phyloP scores from a whole-genome alignment of 2,113 vertebrate species.

The Callopanchax toddi region DNA sequence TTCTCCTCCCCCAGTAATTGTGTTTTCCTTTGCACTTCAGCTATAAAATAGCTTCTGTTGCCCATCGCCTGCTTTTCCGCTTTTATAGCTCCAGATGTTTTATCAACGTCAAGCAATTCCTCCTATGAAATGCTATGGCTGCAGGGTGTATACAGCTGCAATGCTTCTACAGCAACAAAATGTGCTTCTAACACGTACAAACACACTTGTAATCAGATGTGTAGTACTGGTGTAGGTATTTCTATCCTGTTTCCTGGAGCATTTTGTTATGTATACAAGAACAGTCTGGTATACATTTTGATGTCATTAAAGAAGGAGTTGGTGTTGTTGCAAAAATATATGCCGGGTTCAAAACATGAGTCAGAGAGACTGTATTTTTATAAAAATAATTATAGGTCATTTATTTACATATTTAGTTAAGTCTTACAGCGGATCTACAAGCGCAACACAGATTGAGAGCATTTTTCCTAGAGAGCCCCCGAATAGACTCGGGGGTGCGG shows the following conservation, averaged over 20 bases:
- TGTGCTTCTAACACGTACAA: not conserved
- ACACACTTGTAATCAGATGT: not conserved
- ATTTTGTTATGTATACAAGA: not conserved
- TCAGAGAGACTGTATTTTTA: no score
- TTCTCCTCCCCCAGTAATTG: conserved; percentile 48
- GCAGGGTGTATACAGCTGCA: conserved; percentile 31
- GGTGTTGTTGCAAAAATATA: no score
- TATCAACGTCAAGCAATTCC: conserved; percentile 52
- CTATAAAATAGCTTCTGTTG: conserved; percentile 57
- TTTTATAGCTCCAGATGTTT: conserved; percentile 61
- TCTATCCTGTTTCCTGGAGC: not conserved
- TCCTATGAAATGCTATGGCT: conserved; percentile 27
- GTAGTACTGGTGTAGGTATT: not conserved
- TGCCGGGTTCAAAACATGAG: no score
- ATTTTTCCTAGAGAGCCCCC: no score
- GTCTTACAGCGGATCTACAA: no score
- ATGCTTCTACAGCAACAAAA: conserved; percentile 5
- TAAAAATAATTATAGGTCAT: no score
- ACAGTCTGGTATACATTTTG: not conserved
- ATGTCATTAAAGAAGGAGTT: no score
- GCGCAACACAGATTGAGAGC: no score
- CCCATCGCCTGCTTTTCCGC: conserved; percentile 26
- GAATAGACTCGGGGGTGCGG: no score
- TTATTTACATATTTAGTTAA: no score
- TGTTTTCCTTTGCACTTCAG: conserved; percentile 55